phyloP scores from a whole-genome alignment of 92 coral and sea anemone genomes.

The Epizoanthus scotinus region DNA sequence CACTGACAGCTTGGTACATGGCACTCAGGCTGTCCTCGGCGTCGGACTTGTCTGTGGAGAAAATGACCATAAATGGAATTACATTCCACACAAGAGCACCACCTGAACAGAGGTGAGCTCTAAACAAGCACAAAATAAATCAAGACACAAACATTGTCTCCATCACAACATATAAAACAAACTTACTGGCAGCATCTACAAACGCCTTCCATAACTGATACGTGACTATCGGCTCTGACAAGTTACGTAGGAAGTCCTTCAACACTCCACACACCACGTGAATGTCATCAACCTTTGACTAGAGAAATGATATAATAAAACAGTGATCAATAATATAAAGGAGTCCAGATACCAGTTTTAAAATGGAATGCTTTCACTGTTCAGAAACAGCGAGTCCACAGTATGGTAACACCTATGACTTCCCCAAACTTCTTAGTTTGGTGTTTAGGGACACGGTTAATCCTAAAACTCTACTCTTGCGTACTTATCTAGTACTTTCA shows the following conservation, averaged over 20 bases:
- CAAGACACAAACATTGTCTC: background rate
- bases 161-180: background rate
- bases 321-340: background rate
- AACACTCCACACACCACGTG: slow-evolving; percentile 94
- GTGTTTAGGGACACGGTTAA: too few species aligned
- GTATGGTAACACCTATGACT: too few species aligned
- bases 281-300: slow-evolving; percentile 78
- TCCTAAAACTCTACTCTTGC: too few species aligned
- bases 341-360: background rate
- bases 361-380: too few species aligned
- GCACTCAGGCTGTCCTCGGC: slow-evolving; percentile 86
- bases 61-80: background rate
- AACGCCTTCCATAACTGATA: slow-evolving; percentile 79
- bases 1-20: slow-evolving; percentile 96
- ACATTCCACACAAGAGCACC: background rate
- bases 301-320: slow-evolving; percentile 24
- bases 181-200: slow-evolving; percentile 92
- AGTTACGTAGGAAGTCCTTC: slow-evolving; percentile 87
- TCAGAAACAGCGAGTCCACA: too few species aligned
- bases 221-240: slow-evolving; percentile 90
- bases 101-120: background rate
- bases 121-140: background rate
- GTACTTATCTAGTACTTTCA: too few species aligned
- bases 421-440: too few species aligned
- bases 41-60: slow-evolving; percentile 68